Conservation (phyloP, 2,797 vertebrate genomes). For the Buphagus erythrorhynchus region DNA sequence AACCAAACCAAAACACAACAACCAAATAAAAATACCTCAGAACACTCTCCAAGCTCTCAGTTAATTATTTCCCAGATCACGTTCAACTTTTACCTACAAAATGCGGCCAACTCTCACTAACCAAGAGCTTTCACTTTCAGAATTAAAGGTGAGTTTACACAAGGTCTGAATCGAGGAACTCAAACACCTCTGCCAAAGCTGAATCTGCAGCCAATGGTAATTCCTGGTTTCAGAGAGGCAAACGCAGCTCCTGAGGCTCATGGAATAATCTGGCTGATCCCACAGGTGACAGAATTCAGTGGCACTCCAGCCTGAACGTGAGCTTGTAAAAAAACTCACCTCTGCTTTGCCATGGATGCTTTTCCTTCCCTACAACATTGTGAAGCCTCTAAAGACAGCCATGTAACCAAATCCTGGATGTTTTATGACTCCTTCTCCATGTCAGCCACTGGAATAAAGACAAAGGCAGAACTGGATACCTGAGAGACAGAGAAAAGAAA, state of each 20-base stretch:
- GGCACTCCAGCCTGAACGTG: neutral
- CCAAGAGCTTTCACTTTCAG: neutral
- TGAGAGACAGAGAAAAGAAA: constrained; percentile 54
- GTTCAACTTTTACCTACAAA: neutral
- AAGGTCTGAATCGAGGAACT: neutral
- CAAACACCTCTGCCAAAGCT: neutral
- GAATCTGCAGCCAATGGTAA: neutral
- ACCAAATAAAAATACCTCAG: neutral
- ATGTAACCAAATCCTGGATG: constrained; percentile 43
- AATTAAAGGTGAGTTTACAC: neutral
- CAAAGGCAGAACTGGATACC: constrained; percentile 49
- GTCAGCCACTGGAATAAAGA: constrained; percentile 21
- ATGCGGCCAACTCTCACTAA: neutral
- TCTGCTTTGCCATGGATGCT: neutral
- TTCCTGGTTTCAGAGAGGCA: neutral
- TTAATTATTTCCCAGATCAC: neutral
- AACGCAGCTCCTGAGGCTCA: neutral
- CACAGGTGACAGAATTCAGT: neutral
- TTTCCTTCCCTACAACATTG: neutral
- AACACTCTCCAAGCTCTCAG: neutral
- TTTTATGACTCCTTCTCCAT: constrained; percentile 13
- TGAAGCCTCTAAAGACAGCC: neutral
- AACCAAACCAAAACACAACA: neutral
- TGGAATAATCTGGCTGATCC: neutral
- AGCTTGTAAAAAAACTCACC: neutral